phyloP scores from a whole-genome alignment of 2,113 vertebrate genomes.

The Seriola rivoliana region DNA sequence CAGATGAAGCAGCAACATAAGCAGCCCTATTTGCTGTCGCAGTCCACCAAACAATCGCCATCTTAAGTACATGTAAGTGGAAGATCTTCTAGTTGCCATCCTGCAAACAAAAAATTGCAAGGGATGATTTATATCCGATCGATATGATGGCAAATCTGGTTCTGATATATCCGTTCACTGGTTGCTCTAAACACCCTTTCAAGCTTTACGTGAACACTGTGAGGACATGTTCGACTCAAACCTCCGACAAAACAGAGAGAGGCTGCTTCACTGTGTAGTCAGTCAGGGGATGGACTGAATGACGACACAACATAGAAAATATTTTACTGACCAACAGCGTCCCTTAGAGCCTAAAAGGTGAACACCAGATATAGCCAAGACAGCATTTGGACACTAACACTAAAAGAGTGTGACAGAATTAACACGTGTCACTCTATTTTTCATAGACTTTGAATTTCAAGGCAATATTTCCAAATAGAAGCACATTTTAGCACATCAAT shows the following conservation, averaged over 20 bases:
- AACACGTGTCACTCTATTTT: neutral
- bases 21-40: neutral
- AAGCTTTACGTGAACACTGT: neutral
- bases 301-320: neutral
- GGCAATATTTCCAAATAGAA: neutral
- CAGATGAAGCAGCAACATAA: slow-evolving; percentile 13
- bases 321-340: slow-evolving; percentile 65
- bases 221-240: neutral
- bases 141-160: neutral
- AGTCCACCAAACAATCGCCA: slow-evolving; percentile 24
- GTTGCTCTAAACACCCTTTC: neutral
- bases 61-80: neutral
- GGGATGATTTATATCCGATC: neutral
- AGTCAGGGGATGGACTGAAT: neutral
- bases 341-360: slow-evolving; percentile 54
- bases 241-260: neutral
- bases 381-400: too few relatives aligned
- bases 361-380: neutral
- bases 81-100: neutral
- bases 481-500: too few relatives aligned
- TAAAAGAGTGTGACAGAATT: neutral
- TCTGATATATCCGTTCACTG: neutral
- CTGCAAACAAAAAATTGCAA: neutral
- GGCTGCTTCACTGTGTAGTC: neutral
- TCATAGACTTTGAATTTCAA: neutral